phyloP scores from a whole-genome alignment of 2,888 invertebrate genomes.

The Hipparchia semele region DNA sequence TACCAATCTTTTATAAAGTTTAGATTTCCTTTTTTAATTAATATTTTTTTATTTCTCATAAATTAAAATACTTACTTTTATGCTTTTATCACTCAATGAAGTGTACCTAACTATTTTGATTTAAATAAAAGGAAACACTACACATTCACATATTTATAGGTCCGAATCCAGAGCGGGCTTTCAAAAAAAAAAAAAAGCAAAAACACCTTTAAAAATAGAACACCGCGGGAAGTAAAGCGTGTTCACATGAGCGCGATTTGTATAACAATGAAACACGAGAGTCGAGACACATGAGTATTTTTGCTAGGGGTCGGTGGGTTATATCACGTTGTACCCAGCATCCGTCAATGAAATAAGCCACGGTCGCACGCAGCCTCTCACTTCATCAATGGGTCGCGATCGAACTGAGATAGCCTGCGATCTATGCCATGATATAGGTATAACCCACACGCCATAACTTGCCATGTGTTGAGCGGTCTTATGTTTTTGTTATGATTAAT shows the following conservation, averaged over 20 bases:
- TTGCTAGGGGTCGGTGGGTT: slow-evolving; percentile 61
- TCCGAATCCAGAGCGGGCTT: not conserved
- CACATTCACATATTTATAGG: slow-evolving; percentile 22
- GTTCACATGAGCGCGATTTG: slow-evolving; percentile 46
- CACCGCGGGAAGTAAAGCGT: slow-evolving; percentile 33
- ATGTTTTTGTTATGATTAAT: slow-evolving; percentile 7
- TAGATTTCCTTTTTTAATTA: no score
- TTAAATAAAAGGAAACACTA: not conserved
- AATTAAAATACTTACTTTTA: slow-evolving; percentile 5
- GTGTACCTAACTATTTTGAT: not conserved
- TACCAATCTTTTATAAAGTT: no score
- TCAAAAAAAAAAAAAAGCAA: slow-evolving; percentile 20
- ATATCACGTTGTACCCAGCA: slow-evolving; percentile 46
- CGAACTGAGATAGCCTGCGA: slow-evolving; percentile 32
- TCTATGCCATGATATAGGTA: slow-evolving; percentile 18
- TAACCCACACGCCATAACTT: not conserved
- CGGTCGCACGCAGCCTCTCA: slow-evolving; percentile 68
- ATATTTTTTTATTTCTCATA: no score
- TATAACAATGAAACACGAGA: slow-evolving; percentile 63
- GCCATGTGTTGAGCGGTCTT: slow-evolving; percentile 11
- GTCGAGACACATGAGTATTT: slow-evolving; percentile 47
- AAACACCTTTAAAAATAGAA: slow-evolving; percentile 31
- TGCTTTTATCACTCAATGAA: not conserved
- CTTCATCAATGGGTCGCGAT: slow-evolving; percentile 48
- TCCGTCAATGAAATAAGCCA: slow-evolving; percentile 70